Base-by-base conservation (phyloP, 2,113 vertebrate genomes). In the Dendrocopos noguchii region DNA sequence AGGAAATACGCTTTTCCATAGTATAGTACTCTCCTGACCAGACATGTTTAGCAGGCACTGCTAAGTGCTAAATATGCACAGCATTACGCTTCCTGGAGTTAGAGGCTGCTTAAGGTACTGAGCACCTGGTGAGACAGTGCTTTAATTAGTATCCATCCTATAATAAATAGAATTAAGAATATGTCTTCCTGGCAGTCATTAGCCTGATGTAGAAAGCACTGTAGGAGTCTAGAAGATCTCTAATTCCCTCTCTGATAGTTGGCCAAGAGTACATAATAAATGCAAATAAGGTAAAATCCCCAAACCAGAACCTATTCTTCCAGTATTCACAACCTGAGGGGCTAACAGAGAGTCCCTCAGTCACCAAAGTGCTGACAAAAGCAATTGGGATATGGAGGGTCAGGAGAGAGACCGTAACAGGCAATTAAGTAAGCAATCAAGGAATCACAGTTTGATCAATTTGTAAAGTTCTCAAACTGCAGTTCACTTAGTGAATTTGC, bases 391-490 rank as follows among this genome's bases (percentile, higher is more conserved):
- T 34, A 68, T 9, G 27, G 84, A 93, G 79, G 65, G 92, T 84
- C 79, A 92, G 77, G 66, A 71, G 70, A 82, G 80, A 84, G 29
- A 91, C 16, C 0, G 55, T 94, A 91, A 94, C 94, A 95, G 70
- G 61, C 50, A 13, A 94, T 96, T 96, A 96, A 96, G 87, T 70
- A 84, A 90, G 87, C 80, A 96, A 80, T 80, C 90, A 90, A 95
- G 73, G 79, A 96, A 91, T 88, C 85, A 68, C 4, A 28, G 57
- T 87, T 91, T 91, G 91, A 95, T 94, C 90, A 95, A 88, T 94
- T 90, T 93, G 71, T 73, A 93, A 93, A 87, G 86, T 91, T 96
- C 79, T 87, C 82, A 92, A 93, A 92, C 66, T 91, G 87, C 90
- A 95, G 66, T 71, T 92, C 64, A 90, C 53, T 80, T 64, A 65